A percentile compares a stretch with the other conserved stretches of the same genome.
Evolutionary conservation across 2,888 invertebrate species (phyloP).

Genomic region (Euspilapteryx auroguttella): DNA sequence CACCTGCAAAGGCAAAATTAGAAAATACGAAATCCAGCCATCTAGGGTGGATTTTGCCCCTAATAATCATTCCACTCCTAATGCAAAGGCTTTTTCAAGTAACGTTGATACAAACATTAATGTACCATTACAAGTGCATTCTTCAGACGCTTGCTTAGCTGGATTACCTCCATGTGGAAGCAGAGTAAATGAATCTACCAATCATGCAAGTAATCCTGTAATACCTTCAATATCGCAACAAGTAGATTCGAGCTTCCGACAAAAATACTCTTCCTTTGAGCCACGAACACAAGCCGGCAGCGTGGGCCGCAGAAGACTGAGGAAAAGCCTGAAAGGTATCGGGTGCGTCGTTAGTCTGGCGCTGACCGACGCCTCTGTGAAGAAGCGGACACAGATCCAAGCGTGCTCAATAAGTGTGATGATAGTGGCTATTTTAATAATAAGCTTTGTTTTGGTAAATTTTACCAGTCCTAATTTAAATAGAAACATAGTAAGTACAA

Average conservation of each 20-base stretch:
- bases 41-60: conserved; percentile 25
- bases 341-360: conserved; percentile 47
- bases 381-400: conserved; percentile 51
- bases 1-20: conserved; percentile 43
- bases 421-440: conserved; percentile 50
- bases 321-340: conserved; percentile 46
- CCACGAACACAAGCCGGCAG: conserved; percentile 23
- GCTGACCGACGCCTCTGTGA: conserved; percentile 39
- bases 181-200: neutral
- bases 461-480: conserved; percentile 43
- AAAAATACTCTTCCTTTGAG: conserved; percentile 39
- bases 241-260: conserved; percentile 35
- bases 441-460: conserved; percentile 54
- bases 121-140: no score
- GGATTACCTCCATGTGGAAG: no score
- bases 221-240: conserved; percentile 49
- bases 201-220: conserved; percentile 13
- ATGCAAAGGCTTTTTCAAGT: conserved; percentile 12
- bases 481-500: conserved; percentile 35
- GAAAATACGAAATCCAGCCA: conserved; percentile 39
- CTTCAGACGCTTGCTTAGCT: neutral
- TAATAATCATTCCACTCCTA: conserved; percentile 41
- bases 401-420: conserved; percentile 57
- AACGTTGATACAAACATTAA: neutral
- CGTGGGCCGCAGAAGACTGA: conserved; percentile 30